Conservation (phyloP, 2,888 invertebrate genomes). For the Philhelius pedissequus region DNA sequence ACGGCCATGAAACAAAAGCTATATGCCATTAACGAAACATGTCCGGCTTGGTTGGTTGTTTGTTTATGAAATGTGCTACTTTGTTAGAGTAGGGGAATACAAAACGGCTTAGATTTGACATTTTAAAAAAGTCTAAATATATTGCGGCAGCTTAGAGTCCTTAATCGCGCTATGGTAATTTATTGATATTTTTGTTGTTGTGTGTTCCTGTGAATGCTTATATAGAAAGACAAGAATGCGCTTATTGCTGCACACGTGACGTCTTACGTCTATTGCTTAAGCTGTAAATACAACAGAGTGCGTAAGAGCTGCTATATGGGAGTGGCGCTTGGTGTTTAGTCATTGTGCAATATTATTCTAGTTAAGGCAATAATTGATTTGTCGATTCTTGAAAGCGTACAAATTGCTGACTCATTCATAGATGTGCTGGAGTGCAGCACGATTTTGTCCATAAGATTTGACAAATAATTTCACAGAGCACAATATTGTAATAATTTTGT, state of each 20-base stretch:
- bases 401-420: no score
- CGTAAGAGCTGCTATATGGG: neutral
- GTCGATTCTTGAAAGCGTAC: no score
- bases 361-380: no score
- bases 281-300: neutral
- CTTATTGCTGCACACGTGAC: no score
- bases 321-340: neutral
- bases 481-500: no score
- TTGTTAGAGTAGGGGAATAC: neutral
- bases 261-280: neutral
- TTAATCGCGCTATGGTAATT: slow-evolving; percentile 29
- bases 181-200: neutral
- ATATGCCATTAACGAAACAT: slow-evolving; percentile 57
- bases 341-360: no score
- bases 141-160: neutral
- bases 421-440: no score
- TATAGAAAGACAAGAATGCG: neutral
- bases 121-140: slow-evolving; percentile 17
- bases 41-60: slow-evolving; percentile 18
- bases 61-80: neutral
- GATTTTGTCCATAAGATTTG: no score
- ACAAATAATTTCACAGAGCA: no score
- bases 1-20: slow-evolving; percentile 44
- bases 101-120: slow-evolving; percentile 23
- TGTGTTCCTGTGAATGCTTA: neutral